A percentile compares a stretch with the other conserved stretches of the same genome.
Evolutionary conservation across 2,888 invertebrate genomes (phyloP).

Genomic region (Amphiduros pacificus): DNA sequence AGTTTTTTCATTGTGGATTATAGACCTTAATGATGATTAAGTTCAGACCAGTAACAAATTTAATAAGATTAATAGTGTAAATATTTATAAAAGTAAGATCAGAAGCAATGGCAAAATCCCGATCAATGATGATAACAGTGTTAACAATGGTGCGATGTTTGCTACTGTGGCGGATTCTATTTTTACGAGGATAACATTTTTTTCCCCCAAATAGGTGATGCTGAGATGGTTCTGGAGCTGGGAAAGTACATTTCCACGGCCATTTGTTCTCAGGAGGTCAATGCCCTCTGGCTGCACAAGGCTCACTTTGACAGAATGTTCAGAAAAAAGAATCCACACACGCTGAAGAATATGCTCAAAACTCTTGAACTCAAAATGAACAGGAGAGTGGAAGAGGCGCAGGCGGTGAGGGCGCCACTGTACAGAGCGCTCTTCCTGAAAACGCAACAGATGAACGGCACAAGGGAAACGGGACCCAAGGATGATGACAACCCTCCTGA

Average conservation of each 20-base stretch:
- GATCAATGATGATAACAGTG: too few species aligned
- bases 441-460: background rate
- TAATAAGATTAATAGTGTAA: too few species aligned
- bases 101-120: too few species aligned
- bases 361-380: constrained; percentile 4
- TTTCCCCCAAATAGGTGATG: too few species aligned
- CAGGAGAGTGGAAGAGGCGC: background rate
- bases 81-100: too few species aligned
- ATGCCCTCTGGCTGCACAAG: constrained; percentile 3
- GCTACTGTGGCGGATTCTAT: too few species aligned
- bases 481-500: background rate
- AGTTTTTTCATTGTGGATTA: too few species aligned
- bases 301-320: constrained; percentile 14
- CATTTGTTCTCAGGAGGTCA: constrained; percentile 7
- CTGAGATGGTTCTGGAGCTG: constrained; percentile 12
- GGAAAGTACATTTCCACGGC: constrained; percentile 6
- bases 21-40: too few species aligned
- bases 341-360: constrained; percentile 2
- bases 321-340: constrained; percentile 1
- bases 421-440: too few species aligned
- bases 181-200: too few species aligned
- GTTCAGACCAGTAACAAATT: too few species aligned
- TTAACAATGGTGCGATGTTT: too few species aligned
- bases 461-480: background rate
- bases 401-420: background rate